Evolutionary conservation across 2,888 invertebrate species (phyloP).

Genomic region (Luffia ferchaultella): DNA sequence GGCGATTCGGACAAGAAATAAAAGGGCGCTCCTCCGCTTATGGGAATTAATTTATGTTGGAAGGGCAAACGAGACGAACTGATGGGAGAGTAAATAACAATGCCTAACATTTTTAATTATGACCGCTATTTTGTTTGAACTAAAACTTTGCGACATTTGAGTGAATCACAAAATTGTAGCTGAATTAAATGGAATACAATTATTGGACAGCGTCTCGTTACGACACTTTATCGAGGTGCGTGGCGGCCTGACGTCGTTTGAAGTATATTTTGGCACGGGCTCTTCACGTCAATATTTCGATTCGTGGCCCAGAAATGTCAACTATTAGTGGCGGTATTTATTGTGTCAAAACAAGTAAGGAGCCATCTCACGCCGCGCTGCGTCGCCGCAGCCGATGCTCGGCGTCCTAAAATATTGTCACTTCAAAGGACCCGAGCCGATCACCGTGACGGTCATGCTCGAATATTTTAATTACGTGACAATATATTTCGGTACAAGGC

Average conservation of each 20-base stretch:
- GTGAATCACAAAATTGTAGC: no score
- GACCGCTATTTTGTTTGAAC: no score
- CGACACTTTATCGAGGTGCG: neutral
- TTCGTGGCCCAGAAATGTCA: conserved; percentile 56
- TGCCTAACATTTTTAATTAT: no score
- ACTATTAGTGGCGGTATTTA: conserved; percentile 48
- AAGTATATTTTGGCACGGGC: conserved; percentile 41
- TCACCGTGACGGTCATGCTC: no score
- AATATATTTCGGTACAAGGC: no score
- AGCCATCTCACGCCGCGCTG: neutral
- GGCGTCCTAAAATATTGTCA: no score
- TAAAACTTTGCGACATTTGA: no score
- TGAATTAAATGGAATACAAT: no score
- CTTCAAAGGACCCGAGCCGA: conserved; percentile 10
- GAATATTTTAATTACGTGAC: no score
- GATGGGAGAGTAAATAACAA: no score
- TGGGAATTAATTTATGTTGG: conserved; percentile 10
- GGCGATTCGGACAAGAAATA: conserved; percentile 32
- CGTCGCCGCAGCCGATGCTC: neutral
- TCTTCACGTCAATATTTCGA: conserved; percentile 52
- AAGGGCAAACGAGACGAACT: conserved; percentile 3
- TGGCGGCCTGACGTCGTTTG: neutral
- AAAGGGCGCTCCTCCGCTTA: conserved; percentile 21
- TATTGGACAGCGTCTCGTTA: neutral
- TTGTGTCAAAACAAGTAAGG: conserved; percentile 54